These are phyloP conservation scores for Perizoma affinitatum DNA, from an alignment of 2,888 invertebrate genomes.

Conservation along the genomic window DNA sequence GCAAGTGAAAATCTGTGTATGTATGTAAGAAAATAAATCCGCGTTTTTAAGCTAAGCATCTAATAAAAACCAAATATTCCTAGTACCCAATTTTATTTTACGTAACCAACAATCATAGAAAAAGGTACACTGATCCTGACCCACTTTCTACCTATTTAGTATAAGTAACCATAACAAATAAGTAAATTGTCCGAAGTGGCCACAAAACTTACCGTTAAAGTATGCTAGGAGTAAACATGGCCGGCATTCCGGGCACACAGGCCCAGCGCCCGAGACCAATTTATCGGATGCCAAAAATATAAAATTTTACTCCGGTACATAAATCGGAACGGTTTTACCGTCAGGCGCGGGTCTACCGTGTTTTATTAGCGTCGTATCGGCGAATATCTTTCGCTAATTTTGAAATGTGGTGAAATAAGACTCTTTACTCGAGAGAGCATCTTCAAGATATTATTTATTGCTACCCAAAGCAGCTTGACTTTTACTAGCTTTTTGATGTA, in stretches of 20 bases:
- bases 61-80: conserved; percentile 9
- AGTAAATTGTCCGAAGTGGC: conserved; percentile 27
- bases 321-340: conserved; percentile 54
- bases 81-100: conserved; percentile 24
- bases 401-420: conserved; percentile 62
- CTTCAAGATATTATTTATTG: conserved; percentile 45
- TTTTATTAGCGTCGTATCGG: conserved; percentile 45
- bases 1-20: too few species aligned
- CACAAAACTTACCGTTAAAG: conserved; percentile 28
- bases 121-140: conserved; percentile 27
- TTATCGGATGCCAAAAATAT: conserved; percentile 49
- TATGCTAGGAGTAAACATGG: conserved; percentile 1
- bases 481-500: conserved; percentile 39
- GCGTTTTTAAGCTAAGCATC: conserved; percentile 1
- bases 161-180: conserved; percentile 31
- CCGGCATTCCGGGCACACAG: conserved; percentile 7
- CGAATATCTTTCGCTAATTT: conserved; percentile 57
- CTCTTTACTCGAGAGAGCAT: conserved; percentile 41
- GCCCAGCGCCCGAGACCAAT: conserved; percentile 28
- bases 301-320: conserved; percentile 54
- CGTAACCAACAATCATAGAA: conserved; percentile 23
- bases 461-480: conserved; percentile 31
- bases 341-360: conserved; percentile 43
- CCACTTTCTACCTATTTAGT: conserved; percentile 27
- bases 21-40: too few species aligned